A percentile compares a stretch with the other conserved stretches of the same genome.
Evolutionary conservation across 2,113 vertebrate species (phyloP).

Genomic region (Thalassoma bifasciatum): DNA sequence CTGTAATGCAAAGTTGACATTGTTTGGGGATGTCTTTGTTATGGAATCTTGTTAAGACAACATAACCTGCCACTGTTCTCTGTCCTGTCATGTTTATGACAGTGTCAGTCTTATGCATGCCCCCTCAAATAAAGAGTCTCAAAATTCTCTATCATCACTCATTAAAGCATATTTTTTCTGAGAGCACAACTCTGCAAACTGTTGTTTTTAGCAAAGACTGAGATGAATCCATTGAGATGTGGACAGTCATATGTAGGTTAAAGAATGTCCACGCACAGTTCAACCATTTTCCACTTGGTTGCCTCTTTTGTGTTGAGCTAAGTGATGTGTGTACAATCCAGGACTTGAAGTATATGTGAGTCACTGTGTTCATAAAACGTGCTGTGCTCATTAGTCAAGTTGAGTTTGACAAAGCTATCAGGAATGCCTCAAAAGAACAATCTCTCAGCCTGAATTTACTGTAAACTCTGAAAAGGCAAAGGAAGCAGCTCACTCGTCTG

Average conservation of each 20-base stretch:
- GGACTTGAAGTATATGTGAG: conserved; percentile 23
- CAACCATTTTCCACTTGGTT: conserved; percentile 3
- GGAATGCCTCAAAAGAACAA: conserved; percentile 2
- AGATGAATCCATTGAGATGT: not conserved
- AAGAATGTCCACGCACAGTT: not conserved
- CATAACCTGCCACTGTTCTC: no score
- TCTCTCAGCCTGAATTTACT: conserved; percentile 5
- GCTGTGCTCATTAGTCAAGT: not conserved
- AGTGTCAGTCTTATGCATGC: no score
- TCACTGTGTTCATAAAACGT: conserved; percentile 4
- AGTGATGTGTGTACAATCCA: conserved; percentile 4
- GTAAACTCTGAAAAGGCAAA: conserved; percentile 9
- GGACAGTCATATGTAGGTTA: not conserved
- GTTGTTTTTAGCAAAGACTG: not conserved
- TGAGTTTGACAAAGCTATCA: conserved; percentile 5
- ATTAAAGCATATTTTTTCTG: not conserved
- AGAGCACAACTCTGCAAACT: not conserved
- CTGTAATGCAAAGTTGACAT: no score
- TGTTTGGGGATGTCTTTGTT: no score
- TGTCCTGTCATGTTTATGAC: no score
- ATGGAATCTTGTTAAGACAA: no score
- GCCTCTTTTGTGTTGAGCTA: not conserved
- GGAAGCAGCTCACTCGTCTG: not conserved
- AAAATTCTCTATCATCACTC: no score
- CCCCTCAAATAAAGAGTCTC: no score